Conservation (phyloP, 2,113 vertebrate genomes). For the Pelecanoides urinatrix region DNA sequence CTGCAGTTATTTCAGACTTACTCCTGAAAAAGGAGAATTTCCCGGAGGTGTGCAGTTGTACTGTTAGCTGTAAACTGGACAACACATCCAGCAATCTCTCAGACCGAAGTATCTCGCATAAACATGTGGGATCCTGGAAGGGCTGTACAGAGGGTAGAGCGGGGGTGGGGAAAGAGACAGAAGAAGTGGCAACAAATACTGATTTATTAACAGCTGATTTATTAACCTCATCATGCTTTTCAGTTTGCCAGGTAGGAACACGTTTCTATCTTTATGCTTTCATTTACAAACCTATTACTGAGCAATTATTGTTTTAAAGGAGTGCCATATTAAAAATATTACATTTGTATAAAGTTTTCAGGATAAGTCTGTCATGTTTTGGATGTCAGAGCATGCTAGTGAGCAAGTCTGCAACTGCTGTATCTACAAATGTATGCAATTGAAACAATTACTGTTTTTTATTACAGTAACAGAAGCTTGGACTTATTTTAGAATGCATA, state of each 20-base stretch:
- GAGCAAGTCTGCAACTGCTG: neutral
- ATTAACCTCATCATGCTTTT: neutral
- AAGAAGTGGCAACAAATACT: neutral
- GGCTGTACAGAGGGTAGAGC: neutral
- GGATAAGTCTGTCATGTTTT: neutral
- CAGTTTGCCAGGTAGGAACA: neutral
- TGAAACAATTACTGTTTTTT: neutral
- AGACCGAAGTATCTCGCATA: neutral
- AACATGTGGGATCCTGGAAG: neutral
- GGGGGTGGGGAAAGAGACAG: neutral
- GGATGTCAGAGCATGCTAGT: neutral
- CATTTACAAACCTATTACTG: neutral
- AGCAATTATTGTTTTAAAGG: neutral
- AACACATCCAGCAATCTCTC: neutral
- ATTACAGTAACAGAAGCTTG: neutral
- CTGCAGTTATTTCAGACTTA: neutral
- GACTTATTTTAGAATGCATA: neutral
- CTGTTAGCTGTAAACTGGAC: neutral
- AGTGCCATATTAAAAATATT: neutral
- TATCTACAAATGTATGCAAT: neutral
- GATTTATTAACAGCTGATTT: neutral
- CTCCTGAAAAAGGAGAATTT: neutral
- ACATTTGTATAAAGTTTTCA: neutral
- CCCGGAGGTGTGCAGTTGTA: neutral
- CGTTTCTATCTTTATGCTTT: neutral